phyloP scores from a whole-genome alignment of 2,888 invertebrate species.

The Cremastobaeus sp. region DNA sequence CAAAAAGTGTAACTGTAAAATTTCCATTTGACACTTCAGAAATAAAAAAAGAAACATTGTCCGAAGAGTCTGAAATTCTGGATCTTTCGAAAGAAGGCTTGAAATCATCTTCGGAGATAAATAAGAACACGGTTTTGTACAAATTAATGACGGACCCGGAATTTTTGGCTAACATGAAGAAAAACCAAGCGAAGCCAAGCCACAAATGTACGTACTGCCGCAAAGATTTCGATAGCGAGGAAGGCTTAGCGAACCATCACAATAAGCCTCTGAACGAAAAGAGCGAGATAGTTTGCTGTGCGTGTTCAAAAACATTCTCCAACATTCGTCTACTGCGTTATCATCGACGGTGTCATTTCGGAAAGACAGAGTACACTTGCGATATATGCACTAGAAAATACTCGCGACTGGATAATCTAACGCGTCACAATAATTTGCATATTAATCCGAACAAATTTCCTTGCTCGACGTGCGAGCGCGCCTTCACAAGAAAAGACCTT shows the following conservation, averaged over 20 bases:
- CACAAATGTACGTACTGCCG: constrained; percentile 71
- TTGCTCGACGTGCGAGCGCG: constrained; percentile 71
- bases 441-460: constrained; percentile 74
- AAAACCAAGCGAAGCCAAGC: constrained; percentile 40
- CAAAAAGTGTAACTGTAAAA: constrained; percentile 39
- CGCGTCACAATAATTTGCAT: constrained; percentile 73
- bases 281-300: constrained; percentile 71
- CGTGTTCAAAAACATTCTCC: constrained; percentile 72
- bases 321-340: constrained; percentile 73
- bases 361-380: constrained; percentile 72
- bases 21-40: constrained; percentile 26
- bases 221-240: constrained; percentile 65
- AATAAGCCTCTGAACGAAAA: constrained; percentile 66
- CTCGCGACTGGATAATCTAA: constrained; percentile 73
- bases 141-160: constrained; percentile 74
- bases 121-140: too few relatives aligned
- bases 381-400: constrained; percentile 73
- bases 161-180: constrained; percentile 66
- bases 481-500: constrained; percentile 73
- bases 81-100: constrained; percentile 15
- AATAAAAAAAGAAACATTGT: too few relatives aligned
- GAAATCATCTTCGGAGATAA: background rate
- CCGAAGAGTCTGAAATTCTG: too few relatives aligned
- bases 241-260: constrained; percentile 68
- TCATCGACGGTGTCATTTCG: constrained; percentile 72